Percentiles rank a stretch among this genome's conserved stretches.
phyloP scores from a whole-genome alignment of 2,888 invertebrate species.

The Lasioglossum vierecki region DNA sequence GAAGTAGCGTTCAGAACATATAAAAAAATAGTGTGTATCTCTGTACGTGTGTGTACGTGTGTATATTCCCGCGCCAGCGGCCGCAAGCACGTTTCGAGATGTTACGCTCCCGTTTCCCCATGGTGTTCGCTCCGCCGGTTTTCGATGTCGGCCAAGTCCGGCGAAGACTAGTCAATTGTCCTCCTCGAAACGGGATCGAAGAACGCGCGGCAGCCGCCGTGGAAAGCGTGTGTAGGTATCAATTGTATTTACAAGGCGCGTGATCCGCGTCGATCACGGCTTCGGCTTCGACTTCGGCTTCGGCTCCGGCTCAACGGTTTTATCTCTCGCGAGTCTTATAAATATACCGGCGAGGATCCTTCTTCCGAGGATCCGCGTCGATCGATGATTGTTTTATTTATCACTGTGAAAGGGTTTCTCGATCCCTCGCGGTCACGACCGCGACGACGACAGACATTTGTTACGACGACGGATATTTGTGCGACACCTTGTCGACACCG shows the following conservation, averaged over 20 bases:
- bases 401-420: constrained; percentile 51
- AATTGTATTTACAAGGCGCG: constrained; percentile 82
- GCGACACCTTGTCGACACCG: constrained; percentile 62
- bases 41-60: constrained; percentile 70
- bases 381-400: constrained; percentile 27
- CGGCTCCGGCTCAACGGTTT: constrained; percentile 59
- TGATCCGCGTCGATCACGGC: constrained; percentile 78
- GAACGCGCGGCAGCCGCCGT: constrained; percentile 56
- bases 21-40: constrained; percentile 79
- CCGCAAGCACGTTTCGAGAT: constrained; percentile 40
- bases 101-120: background rate
- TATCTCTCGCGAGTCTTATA: background rate
- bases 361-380: background rate
- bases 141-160: constrained; percentile 10
- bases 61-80: constrained; percentile 47
- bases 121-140: background rate
- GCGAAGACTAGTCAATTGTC: constrained; percentile 10
- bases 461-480: constrained; percentile 47
- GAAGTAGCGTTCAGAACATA: constrained; percentile 75
- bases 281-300: constrained; percentile 65
- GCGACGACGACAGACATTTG: constrained; percentile 68
- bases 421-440: constrained; percentile 51
- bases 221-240: constrained; percentile 43
- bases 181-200: constrained; percentile 44
- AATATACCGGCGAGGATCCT: background rate